Percentiles rank a stretch among this genome's conserved stretches.
Conservation (phyloP, 2,888 invertebrate genomes). For the Drosophila setosimentum region DNA sequence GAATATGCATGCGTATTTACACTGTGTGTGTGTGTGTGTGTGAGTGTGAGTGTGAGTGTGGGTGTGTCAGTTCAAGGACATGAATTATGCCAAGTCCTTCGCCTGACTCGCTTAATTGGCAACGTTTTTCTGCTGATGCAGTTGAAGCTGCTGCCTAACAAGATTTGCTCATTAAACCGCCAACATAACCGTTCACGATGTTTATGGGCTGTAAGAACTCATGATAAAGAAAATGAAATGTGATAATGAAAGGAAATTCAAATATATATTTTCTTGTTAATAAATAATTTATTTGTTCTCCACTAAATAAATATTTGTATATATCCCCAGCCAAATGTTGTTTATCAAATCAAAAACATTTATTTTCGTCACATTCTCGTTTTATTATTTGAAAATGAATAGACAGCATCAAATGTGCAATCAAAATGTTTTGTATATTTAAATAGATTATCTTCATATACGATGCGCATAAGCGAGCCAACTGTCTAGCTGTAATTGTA, state of each 20-base stretch:
- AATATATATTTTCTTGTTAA: background rate
- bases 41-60: slow-evolving; percentile 15
- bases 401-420: background rate
- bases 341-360: background rate
- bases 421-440: background rate
- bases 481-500: slow-evolving; percentile 6
- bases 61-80: slow-evolving; percentile 45
- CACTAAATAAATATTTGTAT: background rate
- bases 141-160: slow-evolving; percentile 39
- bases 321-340: background rate
- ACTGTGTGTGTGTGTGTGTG: slow-evolving; percentile 2
- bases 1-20: slow-evolving; percentile 56
- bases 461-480: slow-evolving; percentile 31
- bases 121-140: slow-evolving; percentile 67
- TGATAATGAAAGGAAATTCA: background rate
- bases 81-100: slow-evolving; percentile 65
- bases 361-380: background rate
- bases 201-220: slow-evolving; percentile 28
- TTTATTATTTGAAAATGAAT: background rate
- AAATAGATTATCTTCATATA: slow-evolving; percentile 5
- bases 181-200: slow-evolving; percentile 24
- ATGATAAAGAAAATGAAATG: slow-evolving; percentile 12
- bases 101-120: slow-evolving; percentile 53
- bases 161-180: slow-evolving; percentile 82
- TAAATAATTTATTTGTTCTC: background rate